These are phyloP conservation scores for Subacronicta megacephala DNA, from an alignment of 2,888 invertebrate genomes.

Conservation along the genomic window DNA sequence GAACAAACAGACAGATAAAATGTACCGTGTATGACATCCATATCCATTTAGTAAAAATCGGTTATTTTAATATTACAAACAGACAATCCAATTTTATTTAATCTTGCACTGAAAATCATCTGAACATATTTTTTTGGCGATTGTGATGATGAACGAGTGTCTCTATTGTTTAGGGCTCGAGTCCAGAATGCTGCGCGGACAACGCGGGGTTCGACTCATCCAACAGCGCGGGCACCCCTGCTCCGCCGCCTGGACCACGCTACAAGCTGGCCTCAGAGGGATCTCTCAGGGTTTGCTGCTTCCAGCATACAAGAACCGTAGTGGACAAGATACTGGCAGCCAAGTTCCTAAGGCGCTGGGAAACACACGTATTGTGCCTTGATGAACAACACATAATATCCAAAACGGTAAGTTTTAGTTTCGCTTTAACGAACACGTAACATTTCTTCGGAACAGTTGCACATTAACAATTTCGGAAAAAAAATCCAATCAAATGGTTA, in stretches of 20 bases:
- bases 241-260: conserved; percentile 88
- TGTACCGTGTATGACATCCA: no score
- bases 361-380: conserved; percentile 92
- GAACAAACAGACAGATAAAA: no score
- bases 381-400: conserved; percentile 92
- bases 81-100: no score
- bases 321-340: conserved; percentile 94
- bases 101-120: no score
- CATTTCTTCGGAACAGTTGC: conserved; percentile 5
- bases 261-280: conserved; percentile 93
- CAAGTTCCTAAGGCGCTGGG: conserved; percentile 94
- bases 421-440: conserved; percentile 17
- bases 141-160: conserved; percentile 4
- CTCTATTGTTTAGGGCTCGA: conserved; percentile 80
- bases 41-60: no score
- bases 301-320: conserved; percentile 94
- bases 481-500: conserved; percentile 16
- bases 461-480: conserved; percentile 13
- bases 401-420: conserved; percentile 91
- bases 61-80: no score
- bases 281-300: conserved; percentile 92
- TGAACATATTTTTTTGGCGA: no score
- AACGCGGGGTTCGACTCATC: conserved; percentile 77
- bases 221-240: conserved; percentile 73
- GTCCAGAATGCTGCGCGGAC: conserved; percentile 87